Base-by-base conservation (phyloP, 2,888 invertebrate species). In the Ormyrus pomaceus region DNA sequence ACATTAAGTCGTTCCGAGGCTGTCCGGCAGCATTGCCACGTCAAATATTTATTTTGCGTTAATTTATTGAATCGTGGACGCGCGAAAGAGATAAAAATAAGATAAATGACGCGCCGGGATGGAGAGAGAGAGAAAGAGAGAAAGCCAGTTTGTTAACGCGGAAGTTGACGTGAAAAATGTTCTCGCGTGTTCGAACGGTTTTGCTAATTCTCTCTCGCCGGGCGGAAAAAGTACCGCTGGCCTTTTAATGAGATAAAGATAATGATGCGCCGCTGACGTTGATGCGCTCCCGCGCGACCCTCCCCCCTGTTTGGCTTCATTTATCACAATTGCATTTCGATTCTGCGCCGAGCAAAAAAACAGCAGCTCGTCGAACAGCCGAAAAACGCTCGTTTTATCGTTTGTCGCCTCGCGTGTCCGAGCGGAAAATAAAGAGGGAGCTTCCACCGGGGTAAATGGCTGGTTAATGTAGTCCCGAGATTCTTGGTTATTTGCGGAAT, bases 311-410 rank as follows among this genome's bases (percentile, higher is more conserved):
- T 19, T 19, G 19, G 79, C 76, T 83, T 81, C 85, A 86, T 86
- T 86, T 83, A 85, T 86, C 86, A 86, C 86, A 85, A 86, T 86
- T 84, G 83, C 85, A 83, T 85, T 86, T 82, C 84, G 84, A 86
- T 86, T 78, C 83, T 72, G 77, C 74, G 82, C 83, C 53, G 61
- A 10, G 79, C 59, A 61, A 55, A 9, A 46, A 59, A 9, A 5
- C 68, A 64, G 11, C 13, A 19, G 11, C 11, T 8, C 34, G 10
- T 64, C 19, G 19, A 19, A 19, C 19, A 19, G 19, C 19, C 19
- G 19, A 19, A 19, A 19, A 19, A 19, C 1, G 19, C 19, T 19
- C 19, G 19, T 19, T 19, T 19, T 19, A 19, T 19, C 19, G 19
- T 19, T 19, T 19, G 19, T 19, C 19, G 19, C 19, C 19, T 19